Conservation (phyloP, 1,140 invertebrate species). For the Drosophila athabasca region DNA sequence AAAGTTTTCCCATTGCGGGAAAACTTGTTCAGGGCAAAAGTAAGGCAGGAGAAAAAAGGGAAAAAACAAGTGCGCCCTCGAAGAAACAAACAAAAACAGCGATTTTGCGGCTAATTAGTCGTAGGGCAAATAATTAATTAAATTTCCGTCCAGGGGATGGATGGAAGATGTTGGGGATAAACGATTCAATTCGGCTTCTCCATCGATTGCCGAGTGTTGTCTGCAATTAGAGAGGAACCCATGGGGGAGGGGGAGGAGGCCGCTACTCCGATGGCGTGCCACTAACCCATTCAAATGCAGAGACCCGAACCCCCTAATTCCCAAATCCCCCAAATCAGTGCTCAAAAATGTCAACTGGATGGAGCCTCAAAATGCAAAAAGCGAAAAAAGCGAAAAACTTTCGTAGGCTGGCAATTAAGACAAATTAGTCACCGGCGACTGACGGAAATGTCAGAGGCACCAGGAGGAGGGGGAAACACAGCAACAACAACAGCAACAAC, state of each 20-base stretch:
- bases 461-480: conserved; percentile 19
- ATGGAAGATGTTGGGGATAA: conserved; percentile 5
- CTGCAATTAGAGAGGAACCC: background rate
- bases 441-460: conserved; percentile 63
- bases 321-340: conserved; percentile 24
- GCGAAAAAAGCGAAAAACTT: conserved; percentile 8
- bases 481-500: conserved; percentile 47
- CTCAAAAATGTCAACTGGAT: conserved; percentile 68
- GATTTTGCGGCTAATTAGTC: conserved; percentile 74
- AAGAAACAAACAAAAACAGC: conserved; percentile 24
- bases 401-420: conserved; percentile 62
- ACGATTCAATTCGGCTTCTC: conserved; percentile 28
- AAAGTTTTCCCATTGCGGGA: conserved; percentile 36
- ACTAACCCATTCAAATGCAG: conserved; percentile 55
- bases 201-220: conserved; percentile 32
- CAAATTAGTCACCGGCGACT: conserved; percentile 59
- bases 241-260: too few species aligned
- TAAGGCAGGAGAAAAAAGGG: conserved; percentile 5
- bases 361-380: background rate
- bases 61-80: conserved; percentile 53
- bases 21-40: conserved; percentile 12
- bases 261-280: conserved; percentile 46
- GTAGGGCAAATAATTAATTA: conserved; percentile 70
- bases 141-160: conserved; percentile 28
- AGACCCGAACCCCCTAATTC: conserved; percentile 9